phyloP scores from a whole-genome alignment of 1,140 invertebrate genomes.

The Aphaenogaster floridana region DNA sequence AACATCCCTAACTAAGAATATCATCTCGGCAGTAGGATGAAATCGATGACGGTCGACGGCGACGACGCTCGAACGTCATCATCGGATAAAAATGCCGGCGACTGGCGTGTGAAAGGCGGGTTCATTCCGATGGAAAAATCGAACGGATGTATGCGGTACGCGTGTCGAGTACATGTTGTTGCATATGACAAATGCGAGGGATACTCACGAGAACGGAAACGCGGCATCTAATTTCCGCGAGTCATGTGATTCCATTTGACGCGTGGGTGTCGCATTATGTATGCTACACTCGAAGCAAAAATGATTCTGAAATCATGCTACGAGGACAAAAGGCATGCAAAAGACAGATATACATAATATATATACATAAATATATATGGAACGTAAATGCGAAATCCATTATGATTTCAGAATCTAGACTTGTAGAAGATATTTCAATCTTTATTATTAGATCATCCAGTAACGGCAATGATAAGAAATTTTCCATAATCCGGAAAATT shows the following conservation, averaged over 20 bases:
- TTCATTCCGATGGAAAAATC: constrained; percentile 56
- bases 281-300: neutral
- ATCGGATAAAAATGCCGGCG: constrained; percentile 46
- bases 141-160: constrained; percentile 44
- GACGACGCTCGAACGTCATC: constrained; percentile 47
- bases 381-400: neutral
- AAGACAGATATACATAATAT: neutral
- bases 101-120: constrained; percentile 45
- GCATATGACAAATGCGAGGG: constrained; percentile 54
- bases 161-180: neutral
- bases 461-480: neutral
- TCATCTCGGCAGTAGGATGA: constrained; percentile 21
- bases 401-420: neutral
- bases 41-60: constrained; percentile 39
- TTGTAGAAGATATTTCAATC: neutral
- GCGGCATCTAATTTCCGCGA: constrained; percentile 57
- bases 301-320: constrained; percentile 4
- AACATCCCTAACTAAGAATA: constrained; percentile 15
- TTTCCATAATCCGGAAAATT: neutral
- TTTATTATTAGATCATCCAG: neutral
- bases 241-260: constrained; percentile 40
- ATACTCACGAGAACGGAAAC: constrained; percentile 44
- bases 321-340: neutral
- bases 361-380: no score
- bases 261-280: constrained; percentile 29